A percentile compares a stretch with the other conserved stretches of the same genome.
These are phyloP conservation scores for Eunapius fragilis DNA, from an alignment of 37 sponge, comb jelly and placozoan species.

Conservation along the genomic window DNA sequence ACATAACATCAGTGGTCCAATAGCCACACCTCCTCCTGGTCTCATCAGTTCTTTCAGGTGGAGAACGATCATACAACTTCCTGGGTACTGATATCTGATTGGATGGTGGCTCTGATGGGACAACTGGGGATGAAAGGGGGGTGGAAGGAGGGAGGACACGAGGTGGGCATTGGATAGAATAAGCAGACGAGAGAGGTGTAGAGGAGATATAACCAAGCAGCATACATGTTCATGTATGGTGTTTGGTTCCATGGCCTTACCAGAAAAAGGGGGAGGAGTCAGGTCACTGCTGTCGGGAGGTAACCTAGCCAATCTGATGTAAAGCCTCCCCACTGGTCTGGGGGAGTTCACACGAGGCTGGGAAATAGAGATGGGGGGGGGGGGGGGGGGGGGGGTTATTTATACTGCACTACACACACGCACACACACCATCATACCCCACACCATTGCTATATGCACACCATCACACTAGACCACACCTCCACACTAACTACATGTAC, in stretches of 20 bases:
- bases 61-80: background rate
- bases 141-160: background rate
- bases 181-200: background rate
- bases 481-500: too few species aligned
- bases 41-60: background rate
- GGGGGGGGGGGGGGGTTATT: background rate
- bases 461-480: too few species aligned
- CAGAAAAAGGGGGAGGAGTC: background rate
- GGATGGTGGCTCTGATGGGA: background rate
- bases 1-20: too few species aligned
- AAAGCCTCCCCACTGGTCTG: constrained; percentile 9
- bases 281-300: constrained; percentile 1
- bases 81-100: background rate
- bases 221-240: too few species aligned
- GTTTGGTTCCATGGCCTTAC: background rate
- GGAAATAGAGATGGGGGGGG: background rate
- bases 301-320: constrained; percentile 24
- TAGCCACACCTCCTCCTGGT: background rate
- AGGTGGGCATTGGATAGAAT: too few species aligned
- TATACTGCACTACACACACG: too few species aligned
- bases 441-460: too few species aligned
- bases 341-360: background rate
- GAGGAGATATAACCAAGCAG: too few species aligned
- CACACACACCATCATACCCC: too few species aligned
- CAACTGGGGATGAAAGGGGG: background rate